phyloP scores from a whole-genome alignment of 2,113 vertebrate species.

The Reinhardtius hippoglossoides region DNA sequence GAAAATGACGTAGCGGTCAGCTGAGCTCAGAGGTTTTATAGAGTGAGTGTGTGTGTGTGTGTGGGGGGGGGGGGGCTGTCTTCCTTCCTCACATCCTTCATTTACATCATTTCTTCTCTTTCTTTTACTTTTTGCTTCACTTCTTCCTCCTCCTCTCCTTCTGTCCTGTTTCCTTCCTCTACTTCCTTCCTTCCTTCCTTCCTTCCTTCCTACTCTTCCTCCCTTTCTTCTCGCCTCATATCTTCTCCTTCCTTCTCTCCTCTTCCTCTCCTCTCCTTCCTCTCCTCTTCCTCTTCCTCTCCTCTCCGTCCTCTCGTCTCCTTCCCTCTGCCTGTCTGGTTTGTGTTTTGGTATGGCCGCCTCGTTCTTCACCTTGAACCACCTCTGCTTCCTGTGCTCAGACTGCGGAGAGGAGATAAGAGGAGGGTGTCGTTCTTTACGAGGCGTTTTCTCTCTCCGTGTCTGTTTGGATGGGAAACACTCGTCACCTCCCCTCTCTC shows the following conservation, averaged over 20 bases:
- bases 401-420: conserved; percentile 80
- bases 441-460: conserved; percentile 57
- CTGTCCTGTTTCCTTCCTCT: background rate
- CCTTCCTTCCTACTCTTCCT: background rate
- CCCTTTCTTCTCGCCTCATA: background rate
- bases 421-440: conserved; percentile 55
- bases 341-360: conserved; percentile 73
- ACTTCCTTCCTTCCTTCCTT: background rate
- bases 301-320: background rate
- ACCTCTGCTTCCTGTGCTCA: conserved; percentile 58
- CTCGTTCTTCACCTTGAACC: conserved; percentile 79
- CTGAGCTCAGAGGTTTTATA: conserved; percentile 61
- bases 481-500: conserved; percentile 49
- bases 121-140: background rate
- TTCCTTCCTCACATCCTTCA: too few species aligned
- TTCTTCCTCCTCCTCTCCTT: background rate
- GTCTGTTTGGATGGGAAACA: conserved; percentile 63
- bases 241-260: background rate
- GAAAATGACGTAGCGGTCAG: conserved; percentile 70
- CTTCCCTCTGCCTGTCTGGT: background rate
- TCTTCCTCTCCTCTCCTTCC: too few species aligned
- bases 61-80: background rate
- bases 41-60: conserved; percentile 14
- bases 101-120: background rate
- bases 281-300: background rate